Conservation (phyloP, 2,888 invertebrate genomes). For the Synanthedon tipuliformis region DNA sequence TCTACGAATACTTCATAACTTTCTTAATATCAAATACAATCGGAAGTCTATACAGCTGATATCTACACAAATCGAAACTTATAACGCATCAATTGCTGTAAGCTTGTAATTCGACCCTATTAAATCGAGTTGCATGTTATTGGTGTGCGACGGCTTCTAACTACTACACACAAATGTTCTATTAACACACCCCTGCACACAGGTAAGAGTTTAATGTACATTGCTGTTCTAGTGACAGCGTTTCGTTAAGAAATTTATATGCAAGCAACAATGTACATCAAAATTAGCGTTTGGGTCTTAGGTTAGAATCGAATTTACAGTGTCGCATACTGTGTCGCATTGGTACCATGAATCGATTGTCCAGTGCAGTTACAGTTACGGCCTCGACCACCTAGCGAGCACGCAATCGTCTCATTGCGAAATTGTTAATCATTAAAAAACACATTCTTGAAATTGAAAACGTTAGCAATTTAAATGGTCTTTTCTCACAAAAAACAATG, state of each 20-base stretch:
- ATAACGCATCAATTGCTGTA: constrained; percentile 23
- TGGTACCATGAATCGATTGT: constrained; percentile 62
- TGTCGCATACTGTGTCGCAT: constrained; percentile 59
- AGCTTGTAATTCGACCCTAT: constrained; percentile 34
- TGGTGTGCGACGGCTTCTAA: constrained; percentile 24
- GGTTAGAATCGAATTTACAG: constrained; percentile 39
- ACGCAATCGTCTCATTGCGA: constrained; percentile 53
- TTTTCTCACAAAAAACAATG: not conserved
- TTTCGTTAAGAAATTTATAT: constrained; percentile 5
- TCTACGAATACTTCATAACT: not conserved
- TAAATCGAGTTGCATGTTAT: constrained; percentile 21
- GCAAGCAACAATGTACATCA: constrained; percentile 21
- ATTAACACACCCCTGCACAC: constrained; percentile 1
- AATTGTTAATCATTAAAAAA: constrained; percentile 31
- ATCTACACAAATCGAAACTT: constrained; percentile 18
- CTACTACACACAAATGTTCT: constrained; percentile 12
- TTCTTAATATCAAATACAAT: constrained; percentile 7
- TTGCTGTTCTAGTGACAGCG: not conserved
- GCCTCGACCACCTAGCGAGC: constrained; percentile 56
- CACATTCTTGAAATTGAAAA: constrained; percentile 22
- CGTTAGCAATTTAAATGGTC: constrained; percentile 9
- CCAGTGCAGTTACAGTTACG: constrained; percentile 54
- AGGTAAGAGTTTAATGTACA: not conserved
- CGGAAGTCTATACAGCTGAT: constrained; percentile 24
- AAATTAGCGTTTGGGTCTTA: constrained; percentile 20